Evolutionary conservation across 2,888 invertebrate species (phyloP).

Genomic region (Argyresthia albistria): DNA sequence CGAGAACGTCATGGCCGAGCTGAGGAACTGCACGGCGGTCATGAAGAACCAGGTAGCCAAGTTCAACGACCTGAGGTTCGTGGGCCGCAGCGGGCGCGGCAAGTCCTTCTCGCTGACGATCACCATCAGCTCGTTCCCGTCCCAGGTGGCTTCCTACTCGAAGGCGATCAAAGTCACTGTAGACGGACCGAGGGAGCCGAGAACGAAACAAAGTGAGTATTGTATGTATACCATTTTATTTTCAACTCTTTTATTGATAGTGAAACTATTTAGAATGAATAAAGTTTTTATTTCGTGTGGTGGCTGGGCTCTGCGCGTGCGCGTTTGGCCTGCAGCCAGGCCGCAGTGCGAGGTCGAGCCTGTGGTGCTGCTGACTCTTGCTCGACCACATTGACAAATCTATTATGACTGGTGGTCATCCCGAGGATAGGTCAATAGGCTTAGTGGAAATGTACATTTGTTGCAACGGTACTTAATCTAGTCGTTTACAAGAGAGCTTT

Average conservation of each 20-base stretch:
- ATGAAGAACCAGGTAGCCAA: conserved; percentile 99
- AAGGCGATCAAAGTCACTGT: conserved; percentile 99
- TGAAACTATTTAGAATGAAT: not conserved
- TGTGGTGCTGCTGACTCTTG: conserved; percentile 28
- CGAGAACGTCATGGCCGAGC: conserved; percentile 96
- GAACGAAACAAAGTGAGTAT: conserved; percentile 96
- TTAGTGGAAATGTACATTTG: too few relatives aligned
- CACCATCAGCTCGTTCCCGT: conserved; percentile 83
- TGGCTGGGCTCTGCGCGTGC: conserved; percentile 33
- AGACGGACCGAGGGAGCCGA: conserved; percentile 97
- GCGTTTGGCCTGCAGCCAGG: conserved; percentile 50
- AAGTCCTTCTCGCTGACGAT: conserved; percentile 96
- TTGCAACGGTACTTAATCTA: too few relatives aligned
- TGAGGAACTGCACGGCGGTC: conserved; percentile 92
- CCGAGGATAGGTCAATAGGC: too few relatives aligned
- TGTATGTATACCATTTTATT: not conserved
- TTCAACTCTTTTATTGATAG: not conserved
- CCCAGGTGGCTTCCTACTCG: conserved; percentile 92
- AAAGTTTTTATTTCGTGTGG: not conserved
- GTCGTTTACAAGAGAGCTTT: too few relatives aligned
- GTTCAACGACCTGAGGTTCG: conserved; percentile 98
- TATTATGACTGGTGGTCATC: too few relatives aligned
- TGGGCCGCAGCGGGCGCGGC: conserved; percentile 96
- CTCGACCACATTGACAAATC: conserved; percentile 37
- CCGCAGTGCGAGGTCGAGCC: conserved; percentile 39